Percentiles rank a stretch among this genome's conserved stretches.
These are phyloP conservation scores for Morus bassanus DNA, from an alignment of 2,797 vertebrate species.

Conservation along the genomic window DNA sequence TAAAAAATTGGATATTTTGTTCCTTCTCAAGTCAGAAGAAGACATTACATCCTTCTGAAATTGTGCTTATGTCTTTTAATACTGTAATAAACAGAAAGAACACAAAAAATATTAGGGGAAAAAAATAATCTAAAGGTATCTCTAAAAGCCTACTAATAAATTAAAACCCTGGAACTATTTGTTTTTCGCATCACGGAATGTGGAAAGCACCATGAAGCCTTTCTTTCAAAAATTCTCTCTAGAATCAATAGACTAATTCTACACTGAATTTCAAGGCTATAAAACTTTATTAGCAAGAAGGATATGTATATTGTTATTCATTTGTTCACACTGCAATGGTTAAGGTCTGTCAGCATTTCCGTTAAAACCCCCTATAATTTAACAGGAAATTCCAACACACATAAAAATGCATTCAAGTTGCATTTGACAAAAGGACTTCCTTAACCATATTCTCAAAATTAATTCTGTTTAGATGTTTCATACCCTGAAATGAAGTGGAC, in stretches of 20 bases:
- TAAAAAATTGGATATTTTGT: constrained; percentile 58
- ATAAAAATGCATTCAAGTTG: background rate
- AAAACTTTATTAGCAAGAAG: constrained; percentile 60
- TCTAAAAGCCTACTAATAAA: constrained; percentile 22
- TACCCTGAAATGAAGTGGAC: background rate
- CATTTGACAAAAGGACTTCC: background rate
- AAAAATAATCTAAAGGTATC: background rate
- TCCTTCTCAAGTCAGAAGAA: constrained; percentile 32
- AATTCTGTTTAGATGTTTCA: background rate
- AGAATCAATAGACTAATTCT: constrained; percentile 28
- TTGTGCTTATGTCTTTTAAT: constrained; percentile 7
- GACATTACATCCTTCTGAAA: constrained; percentile 5
- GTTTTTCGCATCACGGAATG: constrained; percentile 15
- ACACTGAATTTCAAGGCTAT: constrained; percentile 44
- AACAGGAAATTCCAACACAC: constrained; percentile 30
- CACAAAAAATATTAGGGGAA: background rate
- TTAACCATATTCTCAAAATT: background rate
- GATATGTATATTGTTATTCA: constrained; percentile 19
- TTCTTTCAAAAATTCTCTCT: constrained; percentile 52
- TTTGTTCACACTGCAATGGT: constrained; percentile 42
- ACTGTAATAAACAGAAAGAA: background rate
- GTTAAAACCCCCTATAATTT: constrained; percentile 13
- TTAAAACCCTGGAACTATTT: constrained; percentile 15
- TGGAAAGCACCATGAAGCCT: constrained; percentile 36
- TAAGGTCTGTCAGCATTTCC: constrained; percentile 45